Base-by-base conservation (phyloP, 2,888 invertebrate species). In the Cyclophora punctaria region DNA sequence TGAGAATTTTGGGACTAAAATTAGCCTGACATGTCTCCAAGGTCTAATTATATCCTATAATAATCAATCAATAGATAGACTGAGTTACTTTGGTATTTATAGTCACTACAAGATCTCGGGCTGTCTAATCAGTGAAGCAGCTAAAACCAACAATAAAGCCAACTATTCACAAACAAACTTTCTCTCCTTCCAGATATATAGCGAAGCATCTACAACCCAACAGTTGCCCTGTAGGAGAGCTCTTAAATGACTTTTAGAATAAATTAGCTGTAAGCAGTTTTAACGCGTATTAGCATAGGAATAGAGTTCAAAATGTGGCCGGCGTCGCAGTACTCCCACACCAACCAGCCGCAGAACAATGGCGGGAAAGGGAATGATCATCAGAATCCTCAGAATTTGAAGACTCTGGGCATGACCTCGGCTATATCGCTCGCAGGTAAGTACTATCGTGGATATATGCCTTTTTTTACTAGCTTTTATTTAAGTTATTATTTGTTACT, bases 391-490 rank as follows among this genome's bases (percentile, higher is more conserved):
- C 90, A 90, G 66, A 91, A 91, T 65, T 76, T 91, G 59, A 90
- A 90, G 65, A 93, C 93, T 4, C 72, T 95, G 71, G 98, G 98
- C 50, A 96, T 98, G 93, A 98, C 98, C 4, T 96, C 97, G 34
- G 97, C 98, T 52, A 97, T 98, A 59, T 97, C 96, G 62, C 90
- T 94, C 73, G 96, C 97, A 55, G 92, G 91, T 97, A 44, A 73
- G 80, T 76, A 52, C n/a, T 5, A 7, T 20, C 20, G 20, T 20
- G 20, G 20, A 20, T 20, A 20, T 20, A 20, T 20, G 2, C 20
- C 20, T 20, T 20, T 20, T 20, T 20, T 20, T 20, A 20, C 20
- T 20, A 20, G 20, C 20, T 20, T 20, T 20, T 20, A 20, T 20
- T 20, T 20, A 1, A 20, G 20, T 20, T n/a, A n/a, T n/a, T n/a